Evolutionary conservation across 1,140 invertebrate species (phyloP).

Genomic region (Saxidomus purpurata): DNA sequence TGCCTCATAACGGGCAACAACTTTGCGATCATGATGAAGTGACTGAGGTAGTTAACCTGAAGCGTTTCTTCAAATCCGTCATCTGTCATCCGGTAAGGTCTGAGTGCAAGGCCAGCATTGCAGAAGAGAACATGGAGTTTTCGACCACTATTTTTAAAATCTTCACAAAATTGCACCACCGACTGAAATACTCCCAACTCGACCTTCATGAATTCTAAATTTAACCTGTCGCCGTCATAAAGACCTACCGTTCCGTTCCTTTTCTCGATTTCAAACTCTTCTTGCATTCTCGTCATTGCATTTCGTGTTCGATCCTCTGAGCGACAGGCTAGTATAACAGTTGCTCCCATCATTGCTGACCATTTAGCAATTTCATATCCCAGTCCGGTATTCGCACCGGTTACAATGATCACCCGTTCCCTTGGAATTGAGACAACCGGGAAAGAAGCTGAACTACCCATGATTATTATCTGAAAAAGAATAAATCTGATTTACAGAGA

Average conservation of each 20-base stretch:
- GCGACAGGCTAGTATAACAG: slow-evolving; percentile 72
- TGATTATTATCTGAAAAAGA: too few relatives aligned
- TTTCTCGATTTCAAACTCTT: slow-evolving; percentile 65
- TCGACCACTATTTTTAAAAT: slow-evolving; percentile 65
- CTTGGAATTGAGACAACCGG: slow-evolving; percentile 1
- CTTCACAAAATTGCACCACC: slow-evolving; percentile 62
- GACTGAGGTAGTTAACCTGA: slow-evolving; percentile 56
- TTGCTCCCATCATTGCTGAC: slow-evolving; percentile 73
- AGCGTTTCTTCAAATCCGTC: slow-evolving; percentile 30
- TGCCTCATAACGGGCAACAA: slow-evolving; percentile 38
- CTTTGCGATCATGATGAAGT: slow-evolving; percentile 53
- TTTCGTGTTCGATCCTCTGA: slow-evolving; percentile 68
- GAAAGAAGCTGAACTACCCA: slow-evolving; percentile 35
- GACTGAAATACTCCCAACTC: slow-evolving; percentile 69
- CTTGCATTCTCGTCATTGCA: slow-evolving; percentile 65
- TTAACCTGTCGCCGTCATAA: slow-evolving; percentile 27
- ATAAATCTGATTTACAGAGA: too few relatives aligned
- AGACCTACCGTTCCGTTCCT: slow-evolving; percentile 27
- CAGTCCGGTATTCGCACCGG: slow-evolving; percentile 49
- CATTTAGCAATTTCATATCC: slow-evolving; percentile 75
- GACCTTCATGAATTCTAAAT: slow-evolving; percentile 69
- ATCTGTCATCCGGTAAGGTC: slow-evolving; percentile 14
- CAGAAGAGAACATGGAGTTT: slow-evolving; percentile 68
- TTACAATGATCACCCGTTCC: slow-evolving; percentile 44
- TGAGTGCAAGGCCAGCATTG: slow-evolving; percentile 70